Conservation (phyloP, 2,797 vertebrate genomes). For the Phrynocephalus forsythii region DNA sequence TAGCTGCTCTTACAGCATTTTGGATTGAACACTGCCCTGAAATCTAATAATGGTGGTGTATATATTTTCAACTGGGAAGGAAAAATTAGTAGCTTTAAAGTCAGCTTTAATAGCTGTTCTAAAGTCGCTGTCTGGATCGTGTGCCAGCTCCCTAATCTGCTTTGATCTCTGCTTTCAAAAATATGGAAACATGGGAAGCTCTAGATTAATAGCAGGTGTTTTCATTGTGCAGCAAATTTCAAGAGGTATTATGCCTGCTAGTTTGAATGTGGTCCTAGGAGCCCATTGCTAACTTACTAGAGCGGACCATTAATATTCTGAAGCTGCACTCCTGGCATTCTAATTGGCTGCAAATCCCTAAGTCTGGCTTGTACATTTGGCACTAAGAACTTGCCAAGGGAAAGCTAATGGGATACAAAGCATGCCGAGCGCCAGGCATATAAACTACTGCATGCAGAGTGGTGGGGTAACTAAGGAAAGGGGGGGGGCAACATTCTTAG, state of each 20-base stretch:
- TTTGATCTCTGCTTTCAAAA: constrained; percentile 29
- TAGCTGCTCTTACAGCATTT: background rate
- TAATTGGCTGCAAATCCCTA: constrained; percentile 39
- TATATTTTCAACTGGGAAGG: too few species aligned
- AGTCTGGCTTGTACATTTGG: constrained; percentile 18
- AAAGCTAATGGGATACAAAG: constrained; percentile 34
- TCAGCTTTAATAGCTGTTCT: background rate
- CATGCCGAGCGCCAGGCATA: background rate
- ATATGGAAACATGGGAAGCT: constrained; percentile 8
- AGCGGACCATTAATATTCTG: accelerated
- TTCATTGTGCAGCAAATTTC: background rate
- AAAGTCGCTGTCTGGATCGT: background rate
- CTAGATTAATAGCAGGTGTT: constrained; percentile 22
- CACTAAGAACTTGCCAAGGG: constrained; percentile 21
- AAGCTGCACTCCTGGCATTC: constrained; percentile 28
- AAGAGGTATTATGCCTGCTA: background rate
- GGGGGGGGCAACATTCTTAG: accelerated
- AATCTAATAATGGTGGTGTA: too few species aligned
- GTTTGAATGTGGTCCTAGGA: background rate
- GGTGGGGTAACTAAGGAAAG: background rate
- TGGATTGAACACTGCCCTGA: background rate
- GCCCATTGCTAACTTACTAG: background rate
- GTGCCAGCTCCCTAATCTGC: background rate
- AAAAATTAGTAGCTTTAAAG: too few species aligned
- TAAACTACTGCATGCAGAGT: background rate